Evolutionary conservation across 2,888 invertebrate genomes (phyloP), one percentile per base, ranked within the genome.

Genomic region (Euplexia lucipara): DNA sequence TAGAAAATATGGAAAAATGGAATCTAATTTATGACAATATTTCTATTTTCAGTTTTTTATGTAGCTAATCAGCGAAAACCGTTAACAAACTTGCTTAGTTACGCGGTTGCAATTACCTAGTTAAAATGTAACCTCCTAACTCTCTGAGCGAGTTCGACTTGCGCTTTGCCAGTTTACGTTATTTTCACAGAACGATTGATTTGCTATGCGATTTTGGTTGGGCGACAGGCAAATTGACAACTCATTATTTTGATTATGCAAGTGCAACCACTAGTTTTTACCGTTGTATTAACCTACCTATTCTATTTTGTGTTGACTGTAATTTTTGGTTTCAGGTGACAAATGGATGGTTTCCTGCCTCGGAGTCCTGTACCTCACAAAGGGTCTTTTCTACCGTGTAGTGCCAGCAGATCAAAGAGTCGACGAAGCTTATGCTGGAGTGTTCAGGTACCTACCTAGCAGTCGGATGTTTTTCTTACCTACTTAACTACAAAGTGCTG

Each of bases 401-500:
- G 98, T 99, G 51, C 98, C 98, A 0, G 98, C 98, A 0, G 98
- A 98, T 88, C 99, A 99, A 91, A 96, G 97, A 22, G 97, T 98
- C 87, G 96, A 96, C 58, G 96, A 96, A 14, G 96, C 96, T 16
- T 97, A 97, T 83, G 96, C 97, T 47, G 98, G 98, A 0, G 97
- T 98, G 18, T 98, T 98, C 92, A 97, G 94, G 94, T 93, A 65
- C 35, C 61, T 59, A 7, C 10, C 12, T n/a, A n/a, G 2, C n/a
- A 8, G 2, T 32, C n/a, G 37, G 9, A 14, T n/a, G 37, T 10
- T 41, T 18, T 16, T 41, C 10, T 18, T 41, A n/a, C n/a, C n/a
- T 10, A 26, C 26, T 2, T 26, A 26, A 5, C 26, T 26, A 26
- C 5, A 5, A 26, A 26, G 5, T 26, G 2, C 3, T 26, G 5